Percentiles rank a stretch among this genome's conserved stretches.
Conservation (phyloP, 2,888 invertebrate species). For the Folsomia candida region DNA sequence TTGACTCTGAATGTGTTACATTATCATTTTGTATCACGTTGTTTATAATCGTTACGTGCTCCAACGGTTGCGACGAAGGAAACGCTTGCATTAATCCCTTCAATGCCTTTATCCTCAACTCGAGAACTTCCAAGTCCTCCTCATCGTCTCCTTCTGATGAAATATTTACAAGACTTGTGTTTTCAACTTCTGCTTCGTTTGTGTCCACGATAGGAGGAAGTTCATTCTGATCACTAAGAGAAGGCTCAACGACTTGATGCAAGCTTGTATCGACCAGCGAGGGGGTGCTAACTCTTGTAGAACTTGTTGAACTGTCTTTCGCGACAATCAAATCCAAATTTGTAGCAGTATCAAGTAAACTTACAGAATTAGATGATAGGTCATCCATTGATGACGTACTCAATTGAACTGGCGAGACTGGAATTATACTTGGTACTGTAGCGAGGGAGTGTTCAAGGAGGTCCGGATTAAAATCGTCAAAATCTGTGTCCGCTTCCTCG, state of each 20-base stretch:
- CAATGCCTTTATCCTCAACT: constrained; percentile 9
- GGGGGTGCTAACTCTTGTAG: background rate
- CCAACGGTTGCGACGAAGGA: background rate
- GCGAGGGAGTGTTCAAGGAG: background rate
- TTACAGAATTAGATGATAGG: no score
- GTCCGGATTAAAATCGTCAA: background rate
- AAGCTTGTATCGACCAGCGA: background rate
- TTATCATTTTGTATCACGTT: no score
- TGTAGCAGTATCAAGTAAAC: no score
- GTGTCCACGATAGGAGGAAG: background rate
- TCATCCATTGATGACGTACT: no score
- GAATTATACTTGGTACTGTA: no score
- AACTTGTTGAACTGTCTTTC: background rate
- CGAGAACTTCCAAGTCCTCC: constrained; percentile 7
- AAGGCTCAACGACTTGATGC: background rate
- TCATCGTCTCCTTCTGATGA: background rate
- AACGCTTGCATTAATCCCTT: background rate
- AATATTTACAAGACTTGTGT: background rate
- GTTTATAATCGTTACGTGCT: no score
- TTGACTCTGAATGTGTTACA: no score
- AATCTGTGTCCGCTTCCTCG: background rate
- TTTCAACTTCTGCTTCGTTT: background rate
- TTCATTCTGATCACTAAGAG: background rate
- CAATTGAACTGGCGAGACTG: background rate
- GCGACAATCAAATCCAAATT: background rate